Conservation (phyloP, 2,797 vertebrate genomes). For the Pipistrellus pygmaeus region DNA sequence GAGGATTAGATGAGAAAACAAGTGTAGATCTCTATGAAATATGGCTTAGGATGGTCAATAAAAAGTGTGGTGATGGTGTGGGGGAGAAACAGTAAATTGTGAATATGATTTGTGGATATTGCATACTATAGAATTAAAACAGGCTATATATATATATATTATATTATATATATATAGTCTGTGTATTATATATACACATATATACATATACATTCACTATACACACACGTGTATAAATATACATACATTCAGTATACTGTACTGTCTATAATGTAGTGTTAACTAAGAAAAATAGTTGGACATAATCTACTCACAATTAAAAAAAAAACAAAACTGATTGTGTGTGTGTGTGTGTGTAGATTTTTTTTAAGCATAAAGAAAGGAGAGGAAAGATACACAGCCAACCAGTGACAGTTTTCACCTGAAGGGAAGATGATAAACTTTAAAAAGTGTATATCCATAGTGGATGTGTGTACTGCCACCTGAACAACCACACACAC, state of each 20-base stretch:
- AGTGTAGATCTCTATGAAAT: neutral
- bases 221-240: neutral
- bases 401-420: too few relatives aligned
- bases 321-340: neutral
- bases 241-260: neutral
- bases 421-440: neutral
- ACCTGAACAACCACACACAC: too few relatives aligned
- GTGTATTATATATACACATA: neutral
- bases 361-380: neutral
- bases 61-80: neutral
- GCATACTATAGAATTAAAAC: neutral
- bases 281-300: neutral
- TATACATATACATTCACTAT: neutral
- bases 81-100: neutral
- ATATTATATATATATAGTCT: neutral
- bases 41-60: neutral
- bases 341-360: neutral
- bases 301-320: neutral
- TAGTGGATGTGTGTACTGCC: too few relatives aligned
- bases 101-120: neutral
- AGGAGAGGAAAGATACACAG: neutral
- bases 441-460: neutral
- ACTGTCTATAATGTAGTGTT: neutral
- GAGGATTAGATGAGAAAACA: neutral
- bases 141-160: neutral